Percentiles rank a stretch among this genome's conserved stretches.
These are phyloP conservation scores for Nasonia giraulti DNA, from an alignment of 1,140 invertebrate species.

Conservation along the genomic window DNA sequence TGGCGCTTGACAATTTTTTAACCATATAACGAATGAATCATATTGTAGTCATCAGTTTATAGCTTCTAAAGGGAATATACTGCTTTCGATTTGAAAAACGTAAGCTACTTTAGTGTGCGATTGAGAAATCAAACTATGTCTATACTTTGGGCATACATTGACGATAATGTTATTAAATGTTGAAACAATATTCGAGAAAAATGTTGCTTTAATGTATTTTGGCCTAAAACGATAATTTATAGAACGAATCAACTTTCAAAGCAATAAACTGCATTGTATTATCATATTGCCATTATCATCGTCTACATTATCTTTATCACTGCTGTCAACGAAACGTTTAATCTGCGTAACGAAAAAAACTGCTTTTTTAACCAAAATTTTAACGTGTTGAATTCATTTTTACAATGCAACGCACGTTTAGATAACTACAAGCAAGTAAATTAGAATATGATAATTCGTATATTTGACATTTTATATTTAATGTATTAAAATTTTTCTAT, in stretches of 20 bases:
- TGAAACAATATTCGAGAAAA: constrained; percentile 21
- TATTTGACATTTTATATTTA: constrained; percentile 51
- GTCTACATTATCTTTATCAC: constrained; percentile 24
- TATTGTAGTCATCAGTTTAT: constrained; percentile 21
- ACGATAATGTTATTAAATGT: constrained; percentile 15
- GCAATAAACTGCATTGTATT: constrained; percentile 29
- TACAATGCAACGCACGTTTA: constrained; percentile 23
- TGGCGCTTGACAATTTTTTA: neutral
- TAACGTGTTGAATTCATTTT: neutral
- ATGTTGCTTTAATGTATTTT: constrained; percentile 16
- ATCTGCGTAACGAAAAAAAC: neutral
- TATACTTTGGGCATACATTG: constrained; percentile 20
- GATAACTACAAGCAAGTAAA: constrained; percentile 28
- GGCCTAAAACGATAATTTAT: neutral
- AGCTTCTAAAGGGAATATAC: neutral
- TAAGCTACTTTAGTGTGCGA: neutral
- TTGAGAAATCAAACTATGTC: constrained; percentile 26
- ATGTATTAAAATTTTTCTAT: constrained; percentile 41
- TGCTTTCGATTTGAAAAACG: neutral
- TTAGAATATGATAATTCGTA: constrained; percentile 45
- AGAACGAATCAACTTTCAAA: neutral
- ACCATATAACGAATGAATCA: neutral
- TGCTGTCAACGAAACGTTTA: constrained; percentile 34
- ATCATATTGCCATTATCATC: neutral
- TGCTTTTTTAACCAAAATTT: constrained; percentile 4